Base-by-base conservation (phyloP, 2,888 invertebrate species). In the Enoplolaimus lenunculus region DNA sequence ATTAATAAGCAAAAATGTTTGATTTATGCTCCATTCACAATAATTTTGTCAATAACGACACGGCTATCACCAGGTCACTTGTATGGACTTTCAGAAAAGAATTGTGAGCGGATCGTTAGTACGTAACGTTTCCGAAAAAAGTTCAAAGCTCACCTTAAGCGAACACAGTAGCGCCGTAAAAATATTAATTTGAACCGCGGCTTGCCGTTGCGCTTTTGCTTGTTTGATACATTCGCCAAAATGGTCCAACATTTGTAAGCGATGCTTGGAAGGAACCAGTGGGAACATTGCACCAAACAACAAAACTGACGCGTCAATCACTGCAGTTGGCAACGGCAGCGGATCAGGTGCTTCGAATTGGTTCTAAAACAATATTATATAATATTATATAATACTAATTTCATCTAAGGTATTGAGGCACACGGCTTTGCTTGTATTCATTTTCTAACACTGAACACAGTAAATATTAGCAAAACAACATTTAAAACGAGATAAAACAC, bases 161-260 rank as follows among this genome's bases (percentile, higher is more conserved):
- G 94, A 93, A 75, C 91, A 87, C 68, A 97, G 82, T 33, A 97
- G 83, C 0, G 95, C 93, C 0, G 94, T 92, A 81, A 94, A 92
- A 69, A 97, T 90, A 81, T 98, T 98, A 84, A 94, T 89, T 82
- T 95, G 94, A 2, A 90, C 89, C 0, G 94, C 94, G 81, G 95
- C 94, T 78, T 93, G 93, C 16, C 94, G 86, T 0, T 88, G 87
- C 16, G 91, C 91, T 80, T 94, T 94, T 0, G 93, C 91, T 74
- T 92, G 90, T 62, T 80, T 80, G 76, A 95, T 91, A 80, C 93
- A 94, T 80, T 95, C 95, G 30, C 88, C 87, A 80, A 98, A 98
- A 80, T 98, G 97, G 75, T 94, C 92, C 69, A 98, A 84, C 89
- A 99, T 93, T 84, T 98, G 97, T 71, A 94, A 86, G 78, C 94